Conservation (phyloP, 2,113 vertebrate species). For the Pseudorectes ferrugineus region DNA sequence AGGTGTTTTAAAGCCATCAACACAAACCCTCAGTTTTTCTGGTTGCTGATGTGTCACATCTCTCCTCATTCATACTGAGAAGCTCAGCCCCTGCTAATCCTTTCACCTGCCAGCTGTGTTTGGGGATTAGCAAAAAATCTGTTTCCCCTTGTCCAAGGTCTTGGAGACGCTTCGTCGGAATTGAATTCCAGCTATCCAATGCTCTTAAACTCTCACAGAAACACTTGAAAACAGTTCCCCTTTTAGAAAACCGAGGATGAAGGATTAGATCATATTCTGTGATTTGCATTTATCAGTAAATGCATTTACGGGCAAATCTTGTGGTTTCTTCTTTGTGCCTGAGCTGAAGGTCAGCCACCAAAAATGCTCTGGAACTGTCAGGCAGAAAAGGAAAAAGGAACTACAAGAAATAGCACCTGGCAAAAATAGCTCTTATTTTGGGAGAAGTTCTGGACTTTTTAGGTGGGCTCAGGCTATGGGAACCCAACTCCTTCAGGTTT, state of each 20-base stretch:
- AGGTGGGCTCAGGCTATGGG: background rate
- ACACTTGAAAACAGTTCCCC: background rate
- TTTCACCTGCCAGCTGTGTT: background rate
- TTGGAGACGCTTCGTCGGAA: background rate
- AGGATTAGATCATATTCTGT: background rate
- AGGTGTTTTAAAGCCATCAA: background rate
- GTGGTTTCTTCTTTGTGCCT: background rate
- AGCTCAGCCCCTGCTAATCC: background rate
- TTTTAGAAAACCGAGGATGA: background rate
- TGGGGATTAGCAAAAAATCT: background rate
- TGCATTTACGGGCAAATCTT: background rate
- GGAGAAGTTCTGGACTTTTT: background rate
- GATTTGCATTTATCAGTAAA: background rate
- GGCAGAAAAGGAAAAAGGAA: background rate
- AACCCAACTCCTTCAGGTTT: background rate
- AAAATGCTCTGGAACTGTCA: background rate
- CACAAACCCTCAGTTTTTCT: background rate
- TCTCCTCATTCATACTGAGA: background rate
- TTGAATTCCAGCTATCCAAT: background rate
- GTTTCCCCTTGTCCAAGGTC: conserved; percentile 9
- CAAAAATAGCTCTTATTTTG: background rate
- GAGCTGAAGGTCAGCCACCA: background rate
- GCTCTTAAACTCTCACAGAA: background rate
- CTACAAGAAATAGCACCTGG: background rate
- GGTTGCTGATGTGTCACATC: background rate